Conservation (phyloP, 2,888 invertebrate genomes). For the Rhogogaster chlorosoma region DNA sequence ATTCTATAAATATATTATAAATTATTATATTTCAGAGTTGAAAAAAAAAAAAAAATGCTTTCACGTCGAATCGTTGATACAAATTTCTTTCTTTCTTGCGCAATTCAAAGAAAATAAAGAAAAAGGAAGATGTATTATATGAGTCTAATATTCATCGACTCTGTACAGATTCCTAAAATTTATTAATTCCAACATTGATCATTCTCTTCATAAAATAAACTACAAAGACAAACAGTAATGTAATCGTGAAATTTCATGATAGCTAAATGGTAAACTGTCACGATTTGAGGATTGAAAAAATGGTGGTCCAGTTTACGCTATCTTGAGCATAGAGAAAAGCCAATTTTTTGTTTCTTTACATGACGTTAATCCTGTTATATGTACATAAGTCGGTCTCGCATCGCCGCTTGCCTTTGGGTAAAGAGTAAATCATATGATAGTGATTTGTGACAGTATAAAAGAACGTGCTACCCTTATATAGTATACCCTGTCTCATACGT, state of each 20-base stretch:
- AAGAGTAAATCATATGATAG: slow-evolving; percentile 2
- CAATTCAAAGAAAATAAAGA: background rate
- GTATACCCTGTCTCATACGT: background rate
- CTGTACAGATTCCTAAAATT: too few species aligned
- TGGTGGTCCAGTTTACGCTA: background rate
- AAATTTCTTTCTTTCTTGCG: background rate
- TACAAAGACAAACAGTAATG: too few species aligned
- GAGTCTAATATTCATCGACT: too few species aligned
- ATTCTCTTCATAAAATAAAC: too few species aligned
- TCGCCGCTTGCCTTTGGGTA: background rate
- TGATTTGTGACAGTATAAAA: background rate
- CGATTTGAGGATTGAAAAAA: background rate
- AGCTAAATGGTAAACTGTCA: too few species aligned
- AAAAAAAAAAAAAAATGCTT: background rate
- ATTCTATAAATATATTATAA: background rate
- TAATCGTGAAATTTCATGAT: too few species aligned
- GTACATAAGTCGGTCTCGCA: background rate
- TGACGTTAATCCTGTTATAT: background rate
- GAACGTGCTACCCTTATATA: background rate
- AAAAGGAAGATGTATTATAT: too few species aligned
- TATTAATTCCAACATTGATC: too few species aligned
- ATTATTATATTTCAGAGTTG: background rate
- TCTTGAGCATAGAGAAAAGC: background rate
- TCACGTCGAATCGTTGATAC: background rate
- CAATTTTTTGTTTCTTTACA: background rate